Conservation (phyloP, 1,140 invertebrate genomes). For the Neodiprion virginianus region DNA sequence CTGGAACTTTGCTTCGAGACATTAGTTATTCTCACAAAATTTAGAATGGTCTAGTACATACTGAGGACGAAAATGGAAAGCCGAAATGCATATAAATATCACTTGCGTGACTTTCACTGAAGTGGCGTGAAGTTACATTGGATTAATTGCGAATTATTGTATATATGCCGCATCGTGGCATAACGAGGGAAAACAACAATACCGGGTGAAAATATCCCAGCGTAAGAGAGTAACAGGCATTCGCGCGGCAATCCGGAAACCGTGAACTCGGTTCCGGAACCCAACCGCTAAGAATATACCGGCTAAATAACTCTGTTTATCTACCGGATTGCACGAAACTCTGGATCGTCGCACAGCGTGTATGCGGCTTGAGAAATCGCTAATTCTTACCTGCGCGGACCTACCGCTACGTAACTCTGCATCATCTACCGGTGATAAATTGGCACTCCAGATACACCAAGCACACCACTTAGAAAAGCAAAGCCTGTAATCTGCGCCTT, state of each 20-base stretch:
- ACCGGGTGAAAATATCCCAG: not conserved
- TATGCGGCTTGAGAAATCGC: not conserved
- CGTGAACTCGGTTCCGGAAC: conserved; percentile 1
- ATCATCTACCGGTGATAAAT: not conserved
- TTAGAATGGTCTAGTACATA: too few species aligned
- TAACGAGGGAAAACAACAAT: conserved; percentile 2
- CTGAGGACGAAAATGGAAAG: too few species aligned
- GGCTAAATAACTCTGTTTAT: conserved; percentile 7
- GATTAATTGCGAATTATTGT: not conserved
- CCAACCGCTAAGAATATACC: not conserved
- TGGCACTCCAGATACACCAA: not conserved
- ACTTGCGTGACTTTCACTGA: not conserved
- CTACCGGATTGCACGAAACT: not conserved
- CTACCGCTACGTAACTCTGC: not conserved
- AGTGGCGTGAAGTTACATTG: not conserved
- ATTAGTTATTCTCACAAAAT: not conserved
- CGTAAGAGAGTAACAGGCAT: not conserved
- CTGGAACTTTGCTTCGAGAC: not conserved
- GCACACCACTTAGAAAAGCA: not conserved
- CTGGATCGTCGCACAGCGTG: not conserved
- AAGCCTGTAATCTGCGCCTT: not conserved
- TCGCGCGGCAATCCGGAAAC: conserved; percentile 1
- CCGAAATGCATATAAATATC: too few species aligned
- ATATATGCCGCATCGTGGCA: not conserved
- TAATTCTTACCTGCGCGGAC: conserved; percentile 2